Evolutionary conservation across 2,797 vertebrate species (phyloP).

Genomic region (Leuciscus waleckii): DNA sequence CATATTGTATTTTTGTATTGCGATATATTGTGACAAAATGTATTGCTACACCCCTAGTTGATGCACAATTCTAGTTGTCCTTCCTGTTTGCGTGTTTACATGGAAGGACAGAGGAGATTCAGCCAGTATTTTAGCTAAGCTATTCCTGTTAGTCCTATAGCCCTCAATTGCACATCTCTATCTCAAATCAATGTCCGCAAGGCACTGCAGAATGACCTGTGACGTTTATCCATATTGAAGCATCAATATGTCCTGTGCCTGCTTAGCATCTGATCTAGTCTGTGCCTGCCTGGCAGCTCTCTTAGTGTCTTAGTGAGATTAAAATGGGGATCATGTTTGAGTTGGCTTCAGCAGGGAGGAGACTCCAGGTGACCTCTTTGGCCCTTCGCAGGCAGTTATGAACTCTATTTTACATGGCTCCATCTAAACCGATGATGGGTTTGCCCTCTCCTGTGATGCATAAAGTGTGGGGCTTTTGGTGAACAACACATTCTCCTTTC

Average conservation of each 20-base stretch:
- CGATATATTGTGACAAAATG: no score
- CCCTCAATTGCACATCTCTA: not conserved
- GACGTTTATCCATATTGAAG: conserved; percentile 28
- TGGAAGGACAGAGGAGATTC: not conserved
- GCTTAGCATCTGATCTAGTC: conserved; percentile 43
- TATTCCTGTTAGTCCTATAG: not conserved
- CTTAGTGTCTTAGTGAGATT: conserved; percentile 53
- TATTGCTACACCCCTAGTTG: no score
- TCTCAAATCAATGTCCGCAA: conserved; percentile 26
- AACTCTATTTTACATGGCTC: conserved; percentile 45
- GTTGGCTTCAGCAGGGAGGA: conserved; percentile 57
- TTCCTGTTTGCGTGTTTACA: not conserved
- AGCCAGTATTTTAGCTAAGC: not conserved
- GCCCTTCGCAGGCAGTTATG: conserved; percentile 47
- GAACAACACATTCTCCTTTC: not conserved
- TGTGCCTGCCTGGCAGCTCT: conserved; percentile 51
- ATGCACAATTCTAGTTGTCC: not conserved
- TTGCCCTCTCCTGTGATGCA: conserved; percentile 17
- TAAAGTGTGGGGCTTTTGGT: not conserved
- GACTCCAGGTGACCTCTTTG: conserved; percentile 54
- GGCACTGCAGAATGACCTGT: conserved; percentile 23
- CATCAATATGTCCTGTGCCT: conserved; percentile 32
- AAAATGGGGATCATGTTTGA: conserved; percentile 57
- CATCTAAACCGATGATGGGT: conserved; percentile 31
- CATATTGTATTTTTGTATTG: no score